Conservation (phyloP, 2,888 invertebrate species). For the Entomobrya proxima region DNA sequence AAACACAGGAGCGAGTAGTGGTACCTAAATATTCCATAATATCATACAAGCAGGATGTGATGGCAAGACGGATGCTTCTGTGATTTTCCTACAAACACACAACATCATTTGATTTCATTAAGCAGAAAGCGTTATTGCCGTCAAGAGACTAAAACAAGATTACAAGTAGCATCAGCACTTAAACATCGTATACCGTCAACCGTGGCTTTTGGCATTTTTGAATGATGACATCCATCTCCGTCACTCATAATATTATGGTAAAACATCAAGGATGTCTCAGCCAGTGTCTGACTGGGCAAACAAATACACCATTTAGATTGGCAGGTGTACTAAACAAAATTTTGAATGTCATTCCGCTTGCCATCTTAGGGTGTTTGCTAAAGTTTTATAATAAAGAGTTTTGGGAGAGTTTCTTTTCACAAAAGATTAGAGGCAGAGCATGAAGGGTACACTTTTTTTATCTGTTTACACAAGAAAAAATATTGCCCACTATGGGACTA, state of each 20-base stretch:
- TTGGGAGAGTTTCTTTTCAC: not conserved
- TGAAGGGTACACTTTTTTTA: conserved; percentile 13
- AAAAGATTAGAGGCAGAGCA: not conserved
- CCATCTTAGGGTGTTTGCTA: not conserved
- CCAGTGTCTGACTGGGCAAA: conserved; percentile 9
- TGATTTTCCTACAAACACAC: not conserved
- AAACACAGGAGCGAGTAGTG: too few species aligned
- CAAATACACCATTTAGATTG: conserved; percentile 3
- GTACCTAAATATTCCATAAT: not conserved
- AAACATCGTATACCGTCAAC: conserved; percentile 1
- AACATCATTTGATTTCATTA: not conserved
- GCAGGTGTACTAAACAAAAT: conserved; percentile 42
- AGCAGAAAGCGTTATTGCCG: not conserved
- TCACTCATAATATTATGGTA: conserved; percentile 30
- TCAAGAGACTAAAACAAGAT: conserved; percentile 6
- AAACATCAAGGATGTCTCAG: conserved; percentile 63
- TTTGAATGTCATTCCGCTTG: conserved; percentile 19
- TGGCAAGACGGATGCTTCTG: conserved; percentile 17
- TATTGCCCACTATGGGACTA: not conserved
- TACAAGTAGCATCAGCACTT: not conserved
- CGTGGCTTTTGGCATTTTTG: conserved; percentile 28
- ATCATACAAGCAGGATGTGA: conserved; percentile 50
- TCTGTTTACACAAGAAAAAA: not conserved
- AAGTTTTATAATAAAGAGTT: not conserved
- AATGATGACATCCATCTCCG: conserved; percentile 50